phyloP scores from a whole-genome alignment of 2,888 invertebrate species.

The Hypolimnas misippus region DNA sequence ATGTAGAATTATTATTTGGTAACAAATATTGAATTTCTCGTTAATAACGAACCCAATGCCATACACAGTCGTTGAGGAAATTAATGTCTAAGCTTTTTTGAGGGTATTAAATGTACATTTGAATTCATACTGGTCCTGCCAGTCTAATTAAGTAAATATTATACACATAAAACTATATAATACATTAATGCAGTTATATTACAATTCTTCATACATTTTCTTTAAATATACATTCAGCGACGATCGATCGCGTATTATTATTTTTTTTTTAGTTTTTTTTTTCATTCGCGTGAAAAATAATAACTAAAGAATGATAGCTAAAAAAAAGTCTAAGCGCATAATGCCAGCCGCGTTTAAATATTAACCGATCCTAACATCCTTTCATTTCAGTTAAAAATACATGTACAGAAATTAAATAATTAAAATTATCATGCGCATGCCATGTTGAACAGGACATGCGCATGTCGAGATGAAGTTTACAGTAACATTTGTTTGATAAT shows the following conservation, averaged over 20 bases:
- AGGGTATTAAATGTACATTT: constrained; percentile 30
- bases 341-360: constrained; percentile 41
- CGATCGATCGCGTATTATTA: constrained; percentile 37
- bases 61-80: constrained; percentile 15
- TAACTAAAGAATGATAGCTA: constrained; percentile 50
- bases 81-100: constrained; percentile 23
- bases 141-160: constrained; percentile 51
- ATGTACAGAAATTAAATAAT: constrained; percentile 2
- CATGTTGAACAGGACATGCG: background rate
- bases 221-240: constrained; percentile 46
- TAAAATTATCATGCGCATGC: constrained; percentile 3
- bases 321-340: constrained; percentile 43
- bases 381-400: background rate
- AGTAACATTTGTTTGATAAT: constrained; percentile 1
- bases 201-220: constrained; percentile 48
- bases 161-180: constrained; percentile 71
- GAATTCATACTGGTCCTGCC: constrained; percentile 61
- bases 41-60: background rate
- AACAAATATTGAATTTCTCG: constrained; percentile 6
- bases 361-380: background rate
- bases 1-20: background rate
- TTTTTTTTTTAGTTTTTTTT: constrained; percentile 39
- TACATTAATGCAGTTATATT: constrained; percentile 63
- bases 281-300: constrained; percentile 45
- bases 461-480: background rate